Percentiles rank a stretch among this genome's conserved stretches.
phyloP scores from a whole-genome alignment of 2,888 invertebrate genomes.

The Apamea monoglypha region DNA sequence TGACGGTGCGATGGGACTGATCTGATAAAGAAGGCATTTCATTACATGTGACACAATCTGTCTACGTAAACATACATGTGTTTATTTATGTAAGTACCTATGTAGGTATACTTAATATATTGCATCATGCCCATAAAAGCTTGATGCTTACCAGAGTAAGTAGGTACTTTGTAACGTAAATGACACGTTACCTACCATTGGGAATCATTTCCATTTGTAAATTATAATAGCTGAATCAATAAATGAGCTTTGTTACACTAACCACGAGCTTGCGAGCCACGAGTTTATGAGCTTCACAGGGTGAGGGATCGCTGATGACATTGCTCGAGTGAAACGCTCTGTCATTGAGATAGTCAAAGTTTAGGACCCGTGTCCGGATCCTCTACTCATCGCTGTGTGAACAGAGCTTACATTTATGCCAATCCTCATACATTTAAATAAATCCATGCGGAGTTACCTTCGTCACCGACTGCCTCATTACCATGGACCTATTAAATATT shows the following conservation, averaged over 20 bases:
- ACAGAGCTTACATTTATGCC: constrained; percentile 76
- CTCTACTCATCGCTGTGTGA: constrained; percentile 63
- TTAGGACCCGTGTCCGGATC: background rate
- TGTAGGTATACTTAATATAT: background rate
- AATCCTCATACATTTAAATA: constrained; percentile 85
- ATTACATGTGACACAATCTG: constrained; percentile 4
- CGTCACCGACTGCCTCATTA: constrained; percentile 80
- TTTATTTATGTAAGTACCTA: background rate
- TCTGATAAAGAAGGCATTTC: constrained; percentile 2
- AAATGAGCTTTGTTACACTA: background rate
- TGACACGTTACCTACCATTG: background rate
- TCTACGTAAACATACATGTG: background rate
- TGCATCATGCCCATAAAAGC: background rate
- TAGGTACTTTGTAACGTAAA: constrained; percentile 12
- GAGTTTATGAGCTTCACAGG: background rate
- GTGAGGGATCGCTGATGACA: background rate
- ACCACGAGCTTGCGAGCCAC: background rate
- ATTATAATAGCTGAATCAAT: background rate
- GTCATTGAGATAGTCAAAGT: background rate
- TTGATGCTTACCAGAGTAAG: background rate
- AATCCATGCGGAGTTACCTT: constrained; percentile 78
- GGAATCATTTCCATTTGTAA: background rate
- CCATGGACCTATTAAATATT: constrained; percentile 83
- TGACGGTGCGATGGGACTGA: background rate
- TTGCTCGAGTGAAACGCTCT: background rate